Evolutionary conservation across 2,888 invertebrate species (phyloP), one percentile per base, ranked within the genome.

Genomic region (Ceramica pisi): DNA sequence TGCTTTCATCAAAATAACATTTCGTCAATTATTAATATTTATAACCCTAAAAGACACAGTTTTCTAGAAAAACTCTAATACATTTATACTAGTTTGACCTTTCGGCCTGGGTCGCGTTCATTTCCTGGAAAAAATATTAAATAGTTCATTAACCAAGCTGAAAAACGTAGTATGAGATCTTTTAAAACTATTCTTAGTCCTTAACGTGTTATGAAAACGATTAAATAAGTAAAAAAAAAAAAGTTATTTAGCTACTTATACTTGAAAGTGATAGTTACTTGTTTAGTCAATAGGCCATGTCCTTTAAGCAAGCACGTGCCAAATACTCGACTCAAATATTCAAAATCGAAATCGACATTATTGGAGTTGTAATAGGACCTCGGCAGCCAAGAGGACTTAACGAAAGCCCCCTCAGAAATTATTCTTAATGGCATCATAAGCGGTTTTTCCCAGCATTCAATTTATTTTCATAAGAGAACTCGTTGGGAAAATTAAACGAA

Each of bases 401-500:
- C 81, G 80, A 84, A 85, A 87, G 86, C 85, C 83, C 79, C 82
- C 84, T 77, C 55, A 55, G 83, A 89, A 88, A 86, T 87, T 88
- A 87, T 86, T 86, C 89, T 87, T 90, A 90, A 90, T 90, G 86
- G 86, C 86, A 86, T 90, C 88, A 88, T 84, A 90, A 91, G 90
- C 90, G 91, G 91, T 91, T 91, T 90, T 89, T 86, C 85, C 83
- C 84, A 82, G 82, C 86, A 86, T 90, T 88, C 90, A 91, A 92
- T 92, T 92, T 91, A 88, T 89, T 91, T 90, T 87, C 86, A 80
- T 83, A 87, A 89, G 88, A 89, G 90, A 90, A 90, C 88, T 89
- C 87, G 87, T 88, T 87, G 88, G 84, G 86, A 80, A 89, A 90
- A 90, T 90, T 91, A 87, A 88, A 88, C 72, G 86, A 87, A 88